These are phyloP conservation scores for Acrobasis suavella DNA, from an alignment of 2,888 invertebrate genomes.

Conservation along the genomic window DNA sequence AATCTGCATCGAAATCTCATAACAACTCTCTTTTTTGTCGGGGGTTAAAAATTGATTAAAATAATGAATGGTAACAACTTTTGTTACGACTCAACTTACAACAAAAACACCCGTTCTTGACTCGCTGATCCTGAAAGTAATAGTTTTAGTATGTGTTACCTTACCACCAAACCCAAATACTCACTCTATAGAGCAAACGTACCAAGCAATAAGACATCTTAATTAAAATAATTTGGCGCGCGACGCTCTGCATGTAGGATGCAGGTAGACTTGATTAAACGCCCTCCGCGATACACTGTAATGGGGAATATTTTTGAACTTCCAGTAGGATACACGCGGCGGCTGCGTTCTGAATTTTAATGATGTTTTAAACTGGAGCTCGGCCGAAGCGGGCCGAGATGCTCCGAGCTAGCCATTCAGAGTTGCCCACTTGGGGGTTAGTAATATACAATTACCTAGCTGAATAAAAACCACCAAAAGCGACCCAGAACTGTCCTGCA, in stretches of 20 bases:
- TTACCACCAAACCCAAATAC: neutral
- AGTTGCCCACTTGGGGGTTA: too few species aligned
- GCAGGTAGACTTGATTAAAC: conserved; percentile 48
- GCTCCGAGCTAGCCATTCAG: conserved; percentile 28
- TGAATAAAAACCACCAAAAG: too few species aligned
- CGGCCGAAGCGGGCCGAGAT: conserved; percentile 29
- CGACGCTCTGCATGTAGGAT: conserved; percentile 25
- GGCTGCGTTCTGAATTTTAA: conserved; percentile 65
- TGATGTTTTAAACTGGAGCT: conserved; percentile 47
- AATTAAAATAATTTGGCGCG: conserved; percentile 49
- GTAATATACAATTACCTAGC: too few species aligned
- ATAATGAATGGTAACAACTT: too few species aligned
- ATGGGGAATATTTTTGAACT: conserved; percentile 49
- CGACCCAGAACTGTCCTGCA: too few species aligned
- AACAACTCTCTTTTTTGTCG: too few species aligned
- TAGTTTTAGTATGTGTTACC: too few species aligned
- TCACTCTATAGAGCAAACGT: neutral
- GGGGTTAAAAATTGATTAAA: too few species aligned
- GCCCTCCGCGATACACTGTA: conserved; percentile 35
- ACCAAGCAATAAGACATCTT: conserved; percentile 33
- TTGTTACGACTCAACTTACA: too few species aligned
- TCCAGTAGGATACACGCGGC: conserved; percentile 39
- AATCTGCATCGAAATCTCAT: too few species aligned
- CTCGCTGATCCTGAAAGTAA: too few species aligned
- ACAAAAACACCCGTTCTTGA: too few species aligned